Base-by-base conservation (phyloP, 2,797 vertebrate genomes). In the Steatocranus sp. region DNA sequence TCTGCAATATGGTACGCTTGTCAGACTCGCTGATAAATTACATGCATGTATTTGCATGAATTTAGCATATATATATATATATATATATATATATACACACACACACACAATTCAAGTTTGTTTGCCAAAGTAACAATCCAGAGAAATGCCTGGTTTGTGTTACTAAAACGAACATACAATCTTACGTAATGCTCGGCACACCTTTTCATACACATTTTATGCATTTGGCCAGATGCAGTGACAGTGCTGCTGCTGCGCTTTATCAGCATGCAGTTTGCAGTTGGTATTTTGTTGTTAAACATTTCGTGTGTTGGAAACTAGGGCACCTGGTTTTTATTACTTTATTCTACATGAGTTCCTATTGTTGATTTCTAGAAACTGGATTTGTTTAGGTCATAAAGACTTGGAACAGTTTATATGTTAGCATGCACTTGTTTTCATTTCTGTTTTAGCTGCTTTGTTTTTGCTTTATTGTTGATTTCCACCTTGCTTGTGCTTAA, bases 11-110 rank as follows among this genome's bases (percentile, higher is more conserved):
- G 97, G 97, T 97, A 96, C 96, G 97, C 97, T 97, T 99, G 98
- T 98, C 98, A 99, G 97, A 95, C 96, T 96, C 92, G 82, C 94
- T 98, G 98, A 99, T 98, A 97, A 97, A 99, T 98, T 97, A 97
- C 97, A 92, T 97, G 96, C 96, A 97, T 97, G 94, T 94, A 98
- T 99, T 99, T 98, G 97, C 98, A 99, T 99, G 97, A 97, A 97
- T 98, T 98, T 97, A 97, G 96, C 96, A 97, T 96, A 95, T 97
- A 20, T 61, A 32, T 50, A 11, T 53, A 27, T 56, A 51, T 23
- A 12, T 41, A 97, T 96, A 95, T 97, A 46, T 46, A 46, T 43
- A 7, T 46, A 32, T 32, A 32, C 96, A 97, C 96, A 95, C 97
- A n/a, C 10, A n/a, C 10, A 96, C 97, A 96, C 95, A 96, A 96